Conservation (phyloP, 2,888 invertebrate species). For the Cheilosia urbana region DNA sequence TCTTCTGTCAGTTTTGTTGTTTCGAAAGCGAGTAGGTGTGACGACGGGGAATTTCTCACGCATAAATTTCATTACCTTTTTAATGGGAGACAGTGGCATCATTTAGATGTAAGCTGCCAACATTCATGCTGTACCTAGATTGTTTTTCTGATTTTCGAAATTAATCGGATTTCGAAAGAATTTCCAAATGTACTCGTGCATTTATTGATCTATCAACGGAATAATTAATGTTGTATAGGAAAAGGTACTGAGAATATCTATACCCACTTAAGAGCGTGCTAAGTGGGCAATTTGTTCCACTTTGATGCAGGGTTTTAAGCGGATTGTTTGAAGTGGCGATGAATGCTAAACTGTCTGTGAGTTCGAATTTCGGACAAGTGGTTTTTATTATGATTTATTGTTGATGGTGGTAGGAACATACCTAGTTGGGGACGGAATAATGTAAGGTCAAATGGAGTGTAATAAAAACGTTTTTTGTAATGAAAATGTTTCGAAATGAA, state of each 20-base stretch:
- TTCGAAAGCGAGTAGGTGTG: constrained; percentile 1
- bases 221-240: too few species aligned
- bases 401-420: neutral
- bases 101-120: neutral
- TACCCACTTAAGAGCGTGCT: constrained; percentile 1
- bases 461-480: too few species aligned
- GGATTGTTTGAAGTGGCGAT: neutral
- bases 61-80: constrained; percentile 12
- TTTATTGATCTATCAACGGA: constrained; percentile 11
- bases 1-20: neutral
- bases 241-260: neutral
- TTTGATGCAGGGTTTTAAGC: neutral
- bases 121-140: neutral
- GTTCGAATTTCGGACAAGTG: neutral
- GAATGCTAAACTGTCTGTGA: neutral
- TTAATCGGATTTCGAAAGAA: constrained; percentile 38
- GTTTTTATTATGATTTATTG: neutral
- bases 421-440: too few species aligned
- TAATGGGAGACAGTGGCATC: neutral
- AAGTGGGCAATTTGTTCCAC: neutral
- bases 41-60: constrained; percentile 36
- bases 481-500: too few species aligned
- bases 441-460: too few species aligned
- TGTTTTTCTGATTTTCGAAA: constrained; percentile 12
- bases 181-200: neutral